Evolutionary conservation across 2,797 vertebrate genomes (phyloP).

Genomic region (Notamacropus eugenii): DNA sequence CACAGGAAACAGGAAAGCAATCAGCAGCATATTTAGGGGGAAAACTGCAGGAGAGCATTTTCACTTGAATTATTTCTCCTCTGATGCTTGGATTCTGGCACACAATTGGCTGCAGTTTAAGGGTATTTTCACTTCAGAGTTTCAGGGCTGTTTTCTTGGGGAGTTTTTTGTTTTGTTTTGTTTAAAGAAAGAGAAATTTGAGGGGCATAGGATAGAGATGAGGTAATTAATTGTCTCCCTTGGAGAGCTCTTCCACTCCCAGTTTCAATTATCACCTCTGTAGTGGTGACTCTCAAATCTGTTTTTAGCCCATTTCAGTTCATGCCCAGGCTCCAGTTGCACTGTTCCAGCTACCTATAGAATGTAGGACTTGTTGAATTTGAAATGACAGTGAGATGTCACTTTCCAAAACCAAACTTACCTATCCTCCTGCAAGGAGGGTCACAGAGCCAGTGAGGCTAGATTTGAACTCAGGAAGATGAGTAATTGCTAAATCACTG

Average conservation of each 20-base stretch:
- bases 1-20: background rate
- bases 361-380: background rate
- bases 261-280: conserved; percentile 51
- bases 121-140: background rate
- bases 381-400: background rate
- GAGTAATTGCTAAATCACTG: background rate
- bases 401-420: background rate
- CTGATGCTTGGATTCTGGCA: background rate
- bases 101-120: background rate
- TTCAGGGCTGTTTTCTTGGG: background rate
- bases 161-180: background rate
- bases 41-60: conserved; percentile 1
- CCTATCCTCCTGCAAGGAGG: background rate
- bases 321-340: background rate
- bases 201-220: background rate
- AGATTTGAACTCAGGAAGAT: too few species aligned
- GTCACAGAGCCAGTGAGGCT: too few species aligned
- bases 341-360: background rate
- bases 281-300: conserved; percentile 35
- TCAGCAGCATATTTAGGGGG: background rate
- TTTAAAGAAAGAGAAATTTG: background rate
- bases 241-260: conserved; percentile 66
- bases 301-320: conserved; percentile 21
- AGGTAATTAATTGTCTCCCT: conserved; percentile 46
- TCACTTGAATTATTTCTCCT: conserved; percentile 12